phyloP scores from a whole-genome alignment of 2,888 invertebrate genomes.

The Drosophila nr. fundita region DNA sequence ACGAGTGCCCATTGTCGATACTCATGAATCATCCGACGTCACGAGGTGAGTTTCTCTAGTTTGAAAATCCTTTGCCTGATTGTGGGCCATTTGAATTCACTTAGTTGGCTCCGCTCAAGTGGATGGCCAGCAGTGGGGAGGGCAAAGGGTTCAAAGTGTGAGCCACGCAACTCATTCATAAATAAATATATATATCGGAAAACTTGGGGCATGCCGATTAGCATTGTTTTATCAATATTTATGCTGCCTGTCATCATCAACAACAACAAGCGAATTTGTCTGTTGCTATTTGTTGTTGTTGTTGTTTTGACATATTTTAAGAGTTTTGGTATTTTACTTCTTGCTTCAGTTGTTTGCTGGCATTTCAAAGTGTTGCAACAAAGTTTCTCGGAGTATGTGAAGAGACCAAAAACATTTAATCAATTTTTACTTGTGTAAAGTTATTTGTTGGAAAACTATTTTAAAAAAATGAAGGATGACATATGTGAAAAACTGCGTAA shows the following conservation, averaged over 20 bases:
- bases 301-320: slow-evolving; percentile 32
- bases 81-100: slow-evolving; percentile 69
- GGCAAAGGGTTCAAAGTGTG: background rate
- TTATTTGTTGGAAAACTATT: background rate
- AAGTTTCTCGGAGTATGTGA: background rate
- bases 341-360: slow-evolving; percentile 58
- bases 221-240: slow-evolving; percentile 83
- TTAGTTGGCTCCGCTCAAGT: slow-evolving; percentile 45
- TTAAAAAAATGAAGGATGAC: slow-evolving; percentile 26
- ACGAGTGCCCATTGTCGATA: slow-evolving; percentile 98
- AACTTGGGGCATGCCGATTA: slow-evolving; percentile 70
- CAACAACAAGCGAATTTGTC: slow-evolving; percentile 27
- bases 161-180: slow-evolving; percentile 60
- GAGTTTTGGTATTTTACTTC: slow-evolving; percentile 21
- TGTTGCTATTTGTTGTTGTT: slow-evolving; percentile 55
- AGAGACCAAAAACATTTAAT: background rate
- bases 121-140: background rate
- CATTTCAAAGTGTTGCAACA: slow-evolving; percentile 45
- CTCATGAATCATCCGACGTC: slow-evolving; percentile 95
- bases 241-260: slow-evolving; percentile 59
- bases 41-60: slow-evolving; percentile 89
- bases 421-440: background rate
- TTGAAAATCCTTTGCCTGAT: slow-evolving; percentile 41
- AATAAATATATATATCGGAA: slow-evolving; percentile 35
- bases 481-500: slow-evolving; percentile 39